phyloP scores from a whole-genome alignment of 2,888 invertebrate species.

The Quadroppia sp. region DNA sequence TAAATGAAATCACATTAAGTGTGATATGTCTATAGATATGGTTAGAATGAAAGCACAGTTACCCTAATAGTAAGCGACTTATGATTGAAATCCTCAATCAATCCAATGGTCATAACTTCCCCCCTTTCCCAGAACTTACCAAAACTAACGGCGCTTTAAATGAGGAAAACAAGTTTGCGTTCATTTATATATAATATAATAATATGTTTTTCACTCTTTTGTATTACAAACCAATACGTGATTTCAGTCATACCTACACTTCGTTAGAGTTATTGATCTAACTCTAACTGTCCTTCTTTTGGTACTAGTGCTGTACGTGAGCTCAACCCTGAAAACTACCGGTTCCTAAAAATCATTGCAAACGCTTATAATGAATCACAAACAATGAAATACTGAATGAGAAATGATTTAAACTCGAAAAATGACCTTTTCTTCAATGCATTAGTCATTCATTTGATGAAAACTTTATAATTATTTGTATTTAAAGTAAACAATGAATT shows the following conservation, averaged over 20 bases:
- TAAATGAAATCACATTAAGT: neutral
- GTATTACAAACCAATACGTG: neutral
- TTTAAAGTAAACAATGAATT: too few relatives aligned
- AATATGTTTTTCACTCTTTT: neutral
- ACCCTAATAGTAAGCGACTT: neutral
- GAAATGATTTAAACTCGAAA: too few relatives aligned
- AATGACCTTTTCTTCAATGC: too few relatives aligned
- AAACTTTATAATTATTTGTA: too few relatives aligned
- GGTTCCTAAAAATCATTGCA: neutral
- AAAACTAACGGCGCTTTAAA: too few relatives aligned
- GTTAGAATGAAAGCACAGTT: neutral
- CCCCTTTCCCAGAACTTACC: neutral
- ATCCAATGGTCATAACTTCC: neutral
- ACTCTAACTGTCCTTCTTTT: conserved; percentile 2
- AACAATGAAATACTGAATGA: too few relatives aligned
- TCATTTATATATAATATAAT: neutral
- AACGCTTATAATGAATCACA: too few relatives aligned
- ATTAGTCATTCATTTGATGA: too few relatives aligned
- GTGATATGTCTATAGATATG: conserved; percentile 10
- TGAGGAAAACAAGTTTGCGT: too few relatives aligned
- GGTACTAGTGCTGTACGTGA: neutral
- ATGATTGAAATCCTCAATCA: too few relatives aligned
- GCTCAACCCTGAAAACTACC: neutral
- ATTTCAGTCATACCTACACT: conserved; percentile 1
- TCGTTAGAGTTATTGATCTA: neutral